These are phyloP conservation scores for Polydrusus cervinus DNA, from an alignment of 2,888 invertebrate genomes.

Conservation along the genomic window DNA sequence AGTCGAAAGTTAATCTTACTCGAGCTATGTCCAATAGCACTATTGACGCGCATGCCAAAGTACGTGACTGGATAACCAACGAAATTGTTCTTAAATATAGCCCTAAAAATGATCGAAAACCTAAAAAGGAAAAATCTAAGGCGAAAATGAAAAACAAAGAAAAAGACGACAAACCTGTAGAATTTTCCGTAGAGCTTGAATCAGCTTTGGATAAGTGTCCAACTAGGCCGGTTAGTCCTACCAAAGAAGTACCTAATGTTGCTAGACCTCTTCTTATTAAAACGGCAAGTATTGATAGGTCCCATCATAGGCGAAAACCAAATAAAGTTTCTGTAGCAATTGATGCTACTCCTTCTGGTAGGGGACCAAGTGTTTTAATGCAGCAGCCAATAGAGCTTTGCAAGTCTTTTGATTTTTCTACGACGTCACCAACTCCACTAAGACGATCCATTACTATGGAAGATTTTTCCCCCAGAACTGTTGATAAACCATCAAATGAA, in stretches of 20 bases:
- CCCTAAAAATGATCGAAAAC: conserved; percentile 77
- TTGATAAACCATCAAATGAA: conserved; percentile 55
- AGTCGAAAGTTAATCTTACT: conserved; percentile 79
- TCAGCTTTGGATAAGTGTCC: conserved; percentile 67
- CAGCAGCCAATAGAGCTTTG: conserved; percentile 86
- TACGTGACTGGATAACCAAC: conserved; percentile 89
- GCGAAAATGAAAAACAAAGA: conserved; percentile 63
- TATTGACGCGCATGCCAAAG: conserved; percentile 89
- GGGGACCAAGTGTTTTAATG: conserved; percentile 81
- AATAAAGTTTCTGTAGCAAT: conserved; percentile 85
- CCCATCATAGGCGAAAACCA: conserved; percentile 69
- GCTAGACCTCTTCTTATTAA: conserved; percentile 59
- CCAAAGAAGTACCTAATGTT: conserved; percentile 55
- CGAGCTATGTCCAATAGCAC: conserved; percentile 86
- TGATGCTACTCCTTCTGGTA: conserved; percentile 84
- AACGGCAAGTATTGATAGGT: conserved; percentile 62
- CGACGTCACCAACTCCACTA: conserved; percentile 63
- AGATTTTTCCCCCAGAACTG: conserved; percentile 65
- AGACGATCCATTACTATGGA: conserved; percentile 72
- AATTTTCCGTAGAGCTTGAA: conserved; percentile 59
- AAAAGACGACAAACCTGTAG: conserved; percentile 51
- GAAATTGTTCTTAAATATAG: conserved; percentile 84
- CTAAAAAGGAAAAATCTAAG: conserved; percentile 65
- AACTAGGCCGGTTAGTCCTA: conserved; percentile 68
- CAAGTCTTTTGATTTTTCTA: conserved; percentile 75